phyloP scores from a whole-genome alignment of 2,797 vertebrate genomes.

The Tokudaia tokunoshimensis region DNA sequence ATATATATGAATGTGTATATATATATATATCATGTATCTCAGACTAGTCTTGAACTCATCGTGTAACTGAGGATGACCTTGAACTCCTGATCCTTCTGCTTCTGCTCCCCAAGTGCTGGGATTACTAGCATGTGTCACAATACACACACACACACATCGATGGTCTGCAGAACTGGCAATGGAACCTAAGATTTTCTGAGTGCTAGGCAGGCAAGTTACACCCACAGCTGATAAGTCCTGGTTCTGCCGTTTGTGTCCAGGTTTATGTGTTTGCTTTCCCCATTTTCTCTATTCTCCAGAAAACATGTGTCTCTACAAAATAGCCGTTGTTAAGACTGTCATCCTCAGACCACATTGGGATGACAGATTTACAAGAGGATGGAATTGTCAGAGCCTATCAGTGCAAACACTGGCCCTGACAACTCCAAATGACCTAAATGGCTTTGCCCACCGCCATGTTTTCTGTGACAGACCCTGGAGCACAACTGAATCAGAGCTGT shows the following conservation, averaged over 20 bases:
- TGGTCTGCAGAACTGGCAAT: not conserved
- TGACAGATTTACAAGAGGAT: constrained; percentile 41
- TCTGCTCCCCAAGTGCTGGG: not conserved
- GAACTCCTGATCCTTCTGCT: not conserved
- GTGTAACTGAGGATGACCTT: not conserved
- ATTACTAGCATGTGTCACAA: not conserved
- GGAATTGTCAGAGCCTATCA: constrained; percentile 64
- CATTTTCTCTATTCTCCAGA: constrained; percentile 75
- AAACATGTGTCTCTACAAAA: constrained; percentile 81
- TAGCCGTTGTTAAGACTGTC: constrained; percentile 66
- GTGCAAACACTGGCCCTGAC: constrained; percentile 67
- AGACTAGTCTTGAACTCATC: not conserved
- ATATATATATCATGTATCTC: not conserved
- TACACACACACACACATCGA: no score
- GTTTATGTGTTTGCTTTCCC: constrained; percentile 70
- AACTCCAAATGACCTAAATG: constrained; percentile 65
- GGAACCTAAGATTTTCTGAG: not conserved
- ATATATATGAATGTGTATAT: no score
- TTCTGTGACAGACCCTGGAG: constrained; percentile 47
- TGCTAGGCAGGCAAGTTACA: not conserved
- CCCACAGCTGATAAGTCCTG: constrained; percentile 51
- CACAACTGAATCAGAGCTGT: constrained; percentile 37
- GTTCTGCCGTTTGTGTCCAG: constrained; percentile 81
- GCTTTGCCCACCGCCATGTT: constrained; percentile 37
- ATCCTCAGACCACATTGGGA: constrained; percentile 73